These are phyloP conservation scores for Penaeus vannamei DNA, from an alignment of 1,140 invertebrate species.

Conservation along the genomic window DNA sequence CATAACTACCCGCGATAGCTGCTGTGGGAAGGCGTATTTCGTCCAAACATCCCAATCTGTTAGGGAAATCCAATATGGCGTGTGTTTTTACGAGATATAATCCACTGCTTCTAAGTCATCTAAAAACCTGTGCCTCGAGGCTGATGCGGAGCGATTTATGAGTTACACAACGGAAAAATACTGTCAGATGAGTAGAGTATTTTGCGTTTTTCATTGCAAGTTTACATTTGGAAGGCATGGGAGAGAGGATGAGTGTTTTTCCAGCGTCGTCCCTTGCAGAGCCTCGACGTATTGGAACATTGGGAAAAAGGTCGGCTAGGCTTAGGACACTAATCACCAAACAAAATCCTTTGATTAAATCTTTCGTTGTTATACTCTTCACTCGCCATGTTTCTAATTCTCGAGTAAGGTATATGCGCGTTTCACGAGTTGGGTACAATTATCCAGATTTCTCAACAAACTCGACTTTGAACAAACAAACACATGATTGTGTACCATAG, in stretches of 20 bases:
- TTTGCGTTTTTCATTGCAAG: background rate
- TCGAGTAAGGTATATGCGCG: too few relatives aligned
- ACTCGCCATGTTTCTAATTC: too few relatives aligned
- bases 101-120: constrained; percentile 54
- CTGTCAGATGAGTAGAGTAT: background rate
- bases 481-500: constrained; percentile 53
- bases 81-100: constrained; percentile 59
- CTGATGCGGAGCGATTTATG: background rate
- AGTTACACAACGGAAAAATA: background rate
- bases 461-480: constrained; percentile 41
- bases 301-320: constrained; percentile 58
- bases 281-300: constrained; percentile 53
- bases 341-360: constrained; percentile 16
- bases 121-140: constrained; percentile 52
- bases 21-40: constrained; percentile 41
- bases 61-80: constrained; percentile 62
- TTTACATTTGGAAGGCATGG: background rate
- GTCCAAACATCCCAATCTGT: constrained; percentile 47
- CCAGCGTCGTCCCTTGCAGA: background rate
- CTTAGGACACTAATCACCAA: constrained; percentile 48
- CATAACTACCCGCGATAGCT: constrained; percentile 31
- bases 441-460: background rate
- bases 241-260: constrained; percentile 6
- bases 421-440: background rate
- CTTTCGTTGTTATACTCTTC: background rate